These are phyloP conservation scores for Clytia hemisphaerica DNA, from an alignment of 30 jellyfish, hydroid and myxozoan genomes.

Conservation along the genomic window DNA sequence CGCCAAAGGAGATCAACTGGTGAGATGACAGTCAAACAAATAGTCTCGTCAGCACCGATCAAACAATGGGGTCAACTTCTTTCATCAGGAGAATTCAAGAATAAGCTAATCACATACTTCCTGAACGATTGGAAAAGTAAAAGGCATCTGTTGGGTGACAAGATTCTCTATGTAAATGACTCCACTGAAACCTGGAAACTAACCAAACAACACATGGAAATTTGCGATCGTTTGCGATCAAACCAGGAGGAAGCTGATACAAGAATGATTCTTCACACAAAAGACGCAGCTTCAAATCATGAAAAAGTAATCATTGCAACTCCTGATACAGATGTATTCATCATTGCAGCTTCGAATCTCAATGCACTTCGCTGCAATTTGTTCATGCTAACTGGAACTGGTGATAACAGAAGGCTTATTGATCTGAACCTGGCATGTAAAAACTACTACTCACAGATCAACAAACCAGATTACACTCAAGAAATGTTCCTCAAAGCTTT, in stretches of 20 bases:
- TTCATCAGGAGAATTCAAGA: too few relatives aligned
- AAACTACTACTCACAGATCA: neutral
- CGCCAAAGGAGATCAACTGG: neutral
- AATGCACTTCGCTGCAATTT: neutral
- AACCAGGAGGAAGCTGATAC: neutral
- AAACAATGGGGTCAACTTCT: too few relatives aligned
- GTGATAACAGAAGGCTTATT: neutral
- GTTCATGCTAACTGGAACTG: neutral
- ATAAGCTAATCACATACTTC: neutral
- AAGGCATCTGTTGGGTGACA: neutral
- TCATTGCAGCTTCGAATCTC: too few relatives aligned
- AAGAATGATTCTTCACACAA: neutral
- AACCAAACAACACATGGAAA: too few relatives aligned
- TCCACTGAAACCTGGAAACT: neutral
- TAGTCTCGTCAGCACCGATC: neutral
- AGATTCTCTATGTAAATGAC: neutral
- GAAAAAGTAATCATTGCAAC: neutral
- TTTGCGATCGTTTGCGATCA: neutral
- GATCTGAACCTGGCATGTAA: neutral
- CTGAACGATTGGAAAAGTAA: neutral
- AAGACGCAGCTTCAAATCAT: neutral
- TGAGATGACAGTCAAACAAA: neutral
- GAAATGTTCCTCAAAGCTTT: neutral
- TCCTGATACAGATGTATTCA: constrained; percentile 9
- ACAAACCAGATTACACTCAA: neutral